Evolutionary conservation across 2,888 invertebrate genomes (phyloP), one percentile per base, ranked within the genome.

Genomic region (Cheilosia vernalis): DNA sequence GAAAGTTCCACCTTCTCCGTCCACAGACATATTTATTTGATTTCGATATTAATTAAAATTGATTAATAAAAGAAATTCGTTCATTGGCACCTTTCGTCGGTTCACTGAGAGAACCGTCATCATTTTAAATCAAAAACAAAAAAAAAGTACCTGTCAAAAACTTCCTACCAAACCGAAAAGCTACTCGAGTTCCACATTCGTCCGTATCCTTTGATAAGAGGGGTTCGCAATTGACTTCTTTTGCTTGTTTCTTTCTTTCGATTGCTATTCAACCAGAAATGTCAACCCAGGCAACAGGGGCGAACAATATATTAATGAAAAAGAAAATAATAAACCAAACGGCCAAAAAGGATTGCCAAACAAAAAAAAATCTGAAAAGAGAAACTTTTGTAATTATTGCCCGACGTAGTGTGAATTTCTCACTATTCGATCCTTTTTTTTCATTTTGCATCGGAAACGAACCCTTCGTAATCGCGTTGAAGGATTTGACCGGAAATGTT

Each of bases 351-450:
- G 66, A 61, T 67, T 72, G 42, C 24, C 37, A 44, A 69, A 40
- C 24, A 33, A 13, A 9, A 33, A 13, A 9, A 21, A 19, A 30
- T 30, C 30, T 2, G 30, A 13, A 42, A 67, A 40, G 9, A 55
- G 56, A 80, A 84, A 84, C 80, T 84, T 84, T 84, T 84, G 74
- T 80, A 84, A 84, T 84, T 84, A 84, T 80, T 80, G 64, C 58
- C 53, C 44, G 58, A 64, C 44, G 83, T 63, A 33, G 73, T 84
- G 73, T 79, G 79, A 79, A 79, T 74, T 42, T 69, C 63, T 42
- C 64, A 58, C n/a, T 40, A 67, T 61, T 42, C 40, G 33, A 49
- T 64, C 37, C 19, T 37, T 27, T 61, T 51, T 70, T 51, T 70
- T 56, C 55, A 4, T 13, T 37, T 0, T 24, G 5, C 19, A 10